phyloP scores from a whole-genome alignment of 2,888 invertebrate species.

The Dilophus febrilis region DNA sequence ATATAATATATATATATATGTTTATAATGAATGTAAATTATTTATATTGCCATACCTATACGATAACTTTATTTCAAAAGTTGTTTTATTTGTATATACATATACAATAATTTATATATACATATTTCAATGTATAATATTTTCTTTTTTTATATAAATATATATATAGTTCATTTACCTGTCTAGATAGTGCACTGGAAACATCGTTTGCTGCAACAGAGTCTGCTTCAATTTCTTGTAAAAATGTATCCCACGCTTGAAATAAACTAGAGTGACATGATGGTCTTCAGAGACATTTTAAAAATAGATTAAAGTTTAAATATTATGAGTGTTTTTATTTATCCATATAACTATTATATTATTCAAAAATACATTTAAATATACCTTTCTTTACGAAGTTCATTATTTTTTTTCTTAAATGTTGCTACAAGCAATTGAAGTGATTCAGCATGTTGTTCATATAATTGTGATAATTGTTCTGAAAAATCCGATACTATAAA shows the following conservation, averaged over 20 bases:
- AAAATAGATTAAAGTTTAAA: constrained; percentile 2
- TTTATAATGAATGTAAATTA: too few species aligned
- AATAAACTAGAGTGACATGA: constrained; percentile 66
- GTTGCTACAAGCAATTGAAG: constrained; percentile 71
- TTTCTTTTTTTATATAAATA: neutral
- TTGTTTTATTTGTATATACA: too few species aligned
- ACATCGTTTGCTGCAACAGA: constrained; percentile 73
- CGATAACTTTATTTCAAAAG: too few species aligned
- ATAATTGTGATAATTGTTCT: constrained; percentile 71
- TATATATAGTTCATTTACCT: constrained; percentile 26
- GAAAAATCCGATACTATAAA: constrained; percentile 79
- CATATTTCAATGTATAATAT: neutral
- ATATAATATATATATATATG: too few species aligned
- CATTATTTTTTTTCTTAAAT: constrained; percentile 70
- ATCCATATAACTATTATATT: too few species aligned
- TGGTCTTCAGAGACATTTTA: constrained; percentile 36
- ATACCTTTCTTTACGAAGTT: constrained; percentile 73
- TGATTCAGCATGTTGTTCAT: constrained; percentile 78
- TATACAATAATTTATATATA: too few species aligned
- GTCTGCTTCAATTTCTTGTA: constrained; percentile 82
- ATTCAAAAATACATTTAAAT: constrained; percentile 10
- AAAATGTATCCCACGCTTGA: constrained; percentile 77
- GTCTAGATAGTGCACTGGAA: constrained; percentile 57
- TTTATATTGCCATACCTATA: too few species aligned
- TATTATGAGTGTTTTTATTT: too few species aligned